Percentiles rank a stretch among this genome's conserved stretches.
phyloP scores from a whole-genome alignment of 1,140 invertebrate genomes.

The Pomacea maculata region DNA sequence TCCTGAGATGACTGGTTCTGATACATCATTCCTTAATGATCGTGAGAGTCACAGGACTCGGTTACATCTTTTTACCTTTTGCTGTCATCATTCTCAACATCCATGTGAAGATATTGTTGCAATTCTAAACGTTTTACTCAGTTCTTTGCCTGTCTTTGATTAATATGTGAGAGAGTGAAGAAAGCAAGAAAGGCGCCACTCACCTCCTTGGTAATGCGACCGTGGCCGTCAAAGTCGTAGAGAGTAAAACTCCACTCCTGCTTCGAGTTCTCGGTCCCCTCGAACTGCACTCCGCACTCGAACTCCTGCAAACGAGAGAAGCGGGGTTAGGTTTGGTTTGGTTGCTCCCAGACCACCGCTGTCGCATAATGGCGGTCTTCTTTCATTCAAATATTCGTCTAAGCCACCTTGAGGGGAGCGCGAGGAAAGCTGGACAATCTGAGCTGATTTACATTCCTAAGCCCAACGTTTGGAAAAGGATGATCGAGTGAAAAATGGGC shows the following conservation, averaged over 20 bases:
- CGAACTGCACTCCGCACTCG: slow-evolving; percentile 87
- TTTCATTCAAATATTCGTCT: neutral
- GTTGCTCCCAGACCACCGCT: neutral
- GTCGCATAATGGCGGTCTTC: neutral
- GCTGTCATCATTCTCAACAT: no score
- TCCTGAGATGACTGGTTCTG: no score
- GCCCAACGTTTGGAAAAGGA: no score
- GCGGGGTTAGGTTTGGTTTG: neutral
- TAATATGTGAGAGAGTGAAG: neutral
- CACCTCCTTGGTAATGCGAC: slow-evolving; percentile 91
- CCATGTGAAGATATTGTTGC: no score
- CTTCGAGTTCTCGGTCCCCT: slow-evolving; percentile 78
- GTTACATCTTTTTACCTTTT: no score
- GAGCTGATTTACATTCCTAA: neutral
- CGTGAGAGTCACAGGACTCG: no score
- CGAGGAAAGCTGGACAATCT: neutral
- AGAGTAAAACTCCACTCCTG: slow-evolving; percentile 91
- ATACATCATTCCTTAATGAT: no score
- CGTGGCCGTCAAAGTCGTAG: slow-evolving; percentile 90
- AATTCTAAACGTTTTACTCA: no score
- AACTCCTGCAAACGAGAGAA: slow-evolving; percentile 65
- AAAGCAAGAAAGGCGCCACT: slow-evolving; percentile 55
- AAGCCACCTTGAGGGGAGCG: neutral
- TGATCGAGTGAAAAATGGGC: no score
- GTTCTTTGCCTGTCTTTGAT: no score